Base-by-base conservation (phyloP, 2,888 invertebrate genomes). In the Dryococelus australis region DNA sequence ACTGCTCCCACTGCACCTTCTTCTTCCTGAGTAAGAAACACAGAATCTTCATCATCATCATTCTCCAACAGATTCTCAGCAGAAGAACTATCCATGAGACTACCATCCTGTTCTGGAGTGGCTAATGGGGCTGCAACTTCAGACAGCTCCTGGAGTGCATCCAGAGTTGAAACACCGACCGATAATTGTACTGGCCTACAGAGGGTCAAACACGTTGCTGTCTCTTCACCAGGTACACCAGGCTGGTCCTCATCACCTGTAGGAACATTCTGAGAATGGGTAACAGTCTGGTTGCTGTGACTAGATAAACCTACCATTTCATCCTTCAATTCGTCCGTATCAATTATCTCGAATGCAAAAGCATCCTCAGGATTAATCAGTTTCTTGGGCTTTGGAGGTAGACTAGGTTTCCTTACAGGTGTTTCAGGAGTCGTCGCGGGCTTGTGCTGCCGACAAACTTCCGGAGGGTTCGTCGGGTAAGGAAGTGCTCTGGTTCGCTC, bases 331-430 rank as follows among this genome's bases (percentile, higher is more conserved):
- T 97, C 97, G 91, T 97, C 97, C 20, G 96, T 96, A 91, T 97
- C 97, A 88, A 97, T 96, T 88, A 97, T 94, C 92, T 97, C 97
- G 91, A 97, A 97, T 89, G 95, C 96, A 91, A 97, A 97, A 85
- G 96, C 95, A 91, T 97, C 97, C 91, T 97, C 96, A 27, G 94
- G 94, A 88, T 94, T 93, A 53, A 92, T 89, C 79, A 90, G 89
- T 86, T 89, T 90, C 86, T 90, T 90, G 24, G 91, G 91, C 86
- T 90, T 88, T 0, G 91, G 91, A 16, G 91, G 91, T n/a, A 90
- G 87, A 13, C 89, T 89, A 27, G 91, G 91, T n/a, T 43, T 80
- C 86, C 27, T 80, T 43, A 84, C 26, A 47, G 47, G 47, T 47
- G 47, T 47, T 1, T 47, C 47, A 47, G 47, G 47, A 47, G 47